Percentiles rank a stretch among this genome's conserved stretches.
Evolutionary conservation across 2,113 vertebrate species (phyloP).

Genomic region (Catagonus wagneri): DNA sequence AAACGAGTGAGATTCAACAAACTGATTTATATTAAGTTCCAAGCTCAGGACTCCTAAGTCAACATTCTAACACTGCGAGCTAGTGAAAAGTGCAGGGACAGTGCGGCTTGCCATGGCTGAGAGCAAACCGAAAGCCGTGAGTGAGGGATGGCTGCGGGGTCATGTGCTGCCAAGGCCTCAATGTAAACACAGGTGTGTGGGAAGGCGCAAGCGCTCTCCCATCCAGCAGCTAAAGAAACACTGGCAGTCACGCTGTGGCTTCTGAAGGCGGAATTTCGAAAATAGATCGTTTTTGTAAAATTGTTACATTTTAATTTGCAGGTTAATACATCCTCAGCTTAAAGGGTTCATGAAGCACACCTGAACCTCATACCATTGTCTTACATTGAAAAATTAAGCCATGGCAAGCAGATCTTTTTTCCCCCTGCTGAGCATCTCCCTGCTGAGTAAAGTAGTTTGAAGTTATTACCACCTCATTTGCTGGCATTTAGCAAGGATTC

Average conservation of each 20-base stretch:
- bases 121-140: conserved; percentile 85
- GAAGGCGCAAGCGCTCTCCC: conserved; percentile 84
- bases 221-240: conserved; percentile 86
- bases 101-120: conserved; percentile 87
- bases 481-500: conserved; percentile 64
- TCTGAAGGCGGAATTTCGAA: conserved; percentile 54
- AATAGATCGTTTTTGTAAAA: conserved; percentile 39
- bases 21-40: conserved; percentile 75
- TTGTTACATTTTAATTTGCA: conserved; percentile 27
- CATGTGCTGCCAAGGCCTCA: conserved; percentile 88
- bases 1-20: conserved; percentile 65
- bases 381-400: not conserved
- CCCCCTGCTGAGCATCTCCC: not conserved
- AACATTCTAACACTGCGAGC: conserved; percentile 69
- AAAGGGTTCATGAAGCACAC: not conserved
- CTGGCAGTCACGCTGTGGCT: conserved; percentile 77
- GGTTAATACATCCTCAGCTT: not conserved
- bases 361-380: not conserved
- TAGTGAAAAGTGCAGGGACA: conserved; percentile 85
- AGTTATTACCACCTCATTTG: conserved; percentile 64
- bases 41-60: conserved; percentile 60
- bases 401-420: not conserved
- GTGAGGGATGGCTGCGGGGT: conserved; percentile 87
- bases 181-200: conserved; percentile 93
- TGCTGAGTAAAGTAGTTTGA: conserved; percentile 28